Evolutionary conservation across 2,113 vertebrate genomes (phyloP).

Genomic region (Prietella phreatophila): DNA sequence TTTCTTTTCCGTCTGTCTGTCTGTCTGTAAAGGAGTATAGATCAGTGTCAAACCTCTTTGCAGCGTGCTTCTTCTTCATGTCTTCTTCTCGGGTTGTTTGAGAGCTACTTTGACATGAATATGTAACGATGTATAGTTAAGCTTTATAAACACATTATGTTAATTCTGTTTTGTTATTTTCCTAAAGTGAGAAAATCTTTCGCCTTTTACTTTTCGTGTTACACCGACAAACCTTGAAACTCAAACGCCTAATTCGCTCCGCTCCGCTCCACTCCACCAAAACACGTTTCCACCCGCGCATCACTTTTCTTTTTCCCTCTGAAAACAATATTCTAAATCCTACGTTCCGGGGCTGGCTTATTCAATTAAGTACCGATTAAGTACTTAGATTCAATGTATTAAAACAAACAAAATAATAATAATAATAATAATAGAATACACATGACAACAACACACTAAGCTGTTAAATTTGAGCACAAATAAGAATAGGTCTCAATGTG

Average conservation of each 20-base stretch:
- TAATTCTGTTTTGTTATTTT: too few species aligned
- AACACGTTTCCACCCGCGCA: constrained; percentile 10
- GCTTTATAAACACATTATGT: not conserved
- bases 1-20: not conserved
- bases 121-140: not conserved
- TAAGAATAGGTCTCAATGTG: too few species aligned
- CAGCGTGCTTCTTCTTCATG: constrained; percentile 55
- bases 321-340: not conserved
- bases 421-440: not conserved
- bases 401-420: not conserved
- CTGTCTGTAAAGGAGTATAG: not conserved
- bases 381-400: not conserved
- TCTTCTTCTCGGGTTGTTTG: not conserved
- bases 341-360: not conserved
- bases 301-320: not conserved
- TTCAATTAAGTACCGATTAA: not conserved
- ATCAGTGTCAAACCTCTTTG: constrained; percentile 61
- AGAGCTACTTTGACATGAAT: not conserved
- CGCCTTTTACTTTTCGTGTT: not conserved
- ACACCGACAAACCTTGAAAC: not conserved
- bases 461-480: not conserved
- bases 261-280: not conserved
- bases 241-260: not conserved
- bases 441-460: not conserved
- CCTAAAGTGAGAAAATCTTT: not conserved